Evolutionary conservation across 2,888 invertebrate genomes (phyloP).

Genomic region (Abrostola triplasia): DNA sequence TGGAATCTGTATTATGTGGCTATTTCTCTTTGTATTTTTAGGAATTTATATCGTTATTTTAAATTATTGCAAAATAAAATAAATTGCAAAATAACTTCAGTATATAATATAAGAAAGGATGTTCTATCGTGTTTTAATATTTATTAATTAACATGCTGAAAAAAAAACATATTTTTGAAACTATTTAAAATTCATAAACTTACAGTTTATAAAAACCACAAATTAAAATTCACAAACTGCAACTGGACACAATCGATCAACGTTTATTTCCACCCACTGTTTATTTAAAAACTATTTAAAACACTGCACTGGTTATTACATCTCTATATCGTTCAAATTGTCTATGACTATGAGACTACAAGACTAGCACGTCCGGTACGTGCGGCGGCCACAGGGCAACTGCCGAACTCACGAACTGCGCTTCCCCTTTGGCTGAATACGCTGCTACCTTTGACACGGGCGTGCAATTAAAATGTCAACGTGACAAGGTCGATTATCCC

Average conservation of each 20-base stretch:
- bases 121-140: too few relatives aligned
- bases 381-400: slow-evolving; percentile 24
- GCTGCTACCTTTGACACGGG: slow-evolving; percentile 55
- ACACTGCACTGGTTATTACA: slow-evolving; percentile 31
- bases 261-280: slow-evolving; percentile 13
- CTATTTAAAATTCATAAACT: slow-evolving; percentile 10
- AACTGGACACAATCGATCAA: neutral
- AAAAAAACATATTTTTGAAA: neutral
- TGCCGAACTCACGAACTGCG: slow-evolving; percentile 40
- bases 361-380: slow-evolving; percentile 21
- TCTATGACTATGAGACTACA: slow-evolving; percentile 13
- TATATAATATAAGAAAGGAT: too few relatives aligned
- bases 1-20: too few relatives aligned
- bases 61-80: too few relatives aligned
- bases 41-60: too few relatives aligned
- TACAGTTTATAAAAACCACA: slow-evolving; percentile 19
- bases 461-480: slow-evolving; percentile 56
- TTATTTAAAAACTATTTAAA: slow-evolving; percentile 22
- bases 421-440: slow-evolving; percentile 41
- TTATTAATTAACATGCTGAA: too few relatives aligned
- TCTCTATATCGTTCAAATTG: slow-evolving; percentile 27
- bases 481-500: slow-evolving; percentile 55
- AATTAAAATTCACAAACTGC: slow-evolving; percentile 3
- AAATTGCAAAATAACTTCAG: too few relatives aligned
- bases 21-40: too few relatives aligned